A percentile compares a stretch with the other conserved stretches of the same genome.
Conservation (phyloP, 2,113 vertebrate species). For the Eleginops maclovinus region DNA sequence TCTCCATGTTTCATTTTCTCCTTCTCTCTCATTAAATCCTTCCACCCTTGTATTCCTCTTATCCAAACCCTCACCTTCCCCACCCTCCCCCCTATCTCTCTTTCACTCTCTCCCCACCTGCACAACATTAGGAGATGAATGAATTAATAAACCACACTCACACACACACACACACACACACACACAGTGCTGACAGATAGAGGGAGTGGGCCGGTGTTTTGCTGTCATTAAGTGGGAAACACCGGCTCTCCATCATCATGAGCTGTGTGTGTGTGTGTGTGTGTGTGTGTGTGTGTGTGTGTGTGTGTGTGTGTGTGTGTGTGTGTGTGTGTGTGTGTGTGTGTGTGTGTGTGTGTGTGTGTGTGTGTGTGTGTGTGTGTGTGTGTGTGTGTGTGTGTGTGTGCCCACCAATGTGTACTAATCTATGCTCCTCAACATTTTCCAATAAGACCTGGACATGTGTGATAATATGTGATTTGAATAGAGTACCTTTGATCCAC, state of each 20-base stretch:
- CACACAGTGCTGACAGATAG: constrained; percentile 60
- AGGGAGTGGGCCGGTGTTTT: constrained; percentile 64
- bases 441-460: background rate
- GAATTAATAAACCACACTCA: constrained; percentile 74
- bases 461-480: constrained; percentile 3
- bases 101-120: constrained; percentile 65
- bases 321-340: constrained; percentile 28
- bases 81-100: constrained; percentile 21
- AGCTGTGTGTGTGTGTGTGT: constrained; percentile 43
- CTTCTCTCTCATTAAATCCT: constrained; percentile 40
- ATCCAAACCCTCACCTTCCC: constrained; percentile 33
- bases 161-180: too few relatives aligned
- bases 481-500: constrained; percentile 13
- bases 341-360: constrained; percentile 14
- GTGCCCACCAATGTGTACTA: constrained; percentile 19
- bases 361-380: constrained; percentile 21
- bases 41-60: constrained; percentile 37
- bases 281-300: constrained; percentile 14
- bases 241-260: constrained; percentile 72
- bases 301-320: constrained; percentile 20
- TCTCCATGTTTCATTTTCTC: constrained; percentile 5
- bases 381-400: background rate
- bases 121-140: constrained; percentile 76
- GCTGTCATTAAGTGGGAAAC: constrained; percentile 75
- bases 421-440: constrained; percentile 2